Conservation (phyloP, 1,140 invertebrate species). For the Episyrphus balteatus region DNA sequence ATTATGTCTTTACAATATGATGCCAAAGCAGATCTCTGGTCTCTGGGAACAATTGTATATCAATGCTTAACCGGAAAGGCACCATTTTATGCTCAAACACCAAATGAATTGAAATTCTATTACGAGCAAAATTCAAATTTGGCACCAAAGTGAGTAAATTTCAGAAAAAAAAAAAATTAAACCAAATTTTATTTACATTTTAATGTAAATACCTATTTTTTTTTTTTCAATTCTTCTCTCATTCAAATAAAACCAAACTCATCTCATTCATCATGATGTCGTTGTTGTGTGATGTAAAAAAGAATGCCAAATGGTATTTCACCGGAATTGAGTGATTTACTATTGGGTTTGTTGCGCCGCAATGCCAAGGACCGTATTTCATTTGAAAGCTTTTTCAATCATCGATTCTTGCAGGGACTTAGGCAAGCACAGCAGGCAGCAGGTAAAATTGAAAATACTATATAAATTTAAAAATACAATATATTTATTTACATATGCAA, state of each 20-base stretch:
- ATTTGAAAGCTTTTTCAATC: conserved; percentile 90
- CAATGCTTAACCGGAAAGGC: conserved; percentile 98
- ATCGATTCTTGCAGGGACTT: conserved; percentile 69
- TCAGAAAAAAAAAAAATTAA: neutral
- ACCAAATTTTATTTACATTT: neutral
- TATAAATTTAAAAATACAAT: neutral
- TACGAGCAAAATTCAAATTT: conserved; percentile 96
- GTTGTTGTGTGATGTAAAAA: conserved; percentile 4
- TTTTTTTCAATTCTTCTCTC: neutral
- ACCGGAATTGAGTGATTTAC: conserved; percentile 72
- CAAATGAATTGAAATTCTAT: conserved; percentile 93
- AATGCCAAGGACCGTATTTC: conserved; percentile 92
- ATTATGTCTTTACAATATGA: conserved; percentile 99
- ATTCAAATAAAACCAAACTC: too few relatives aligned
- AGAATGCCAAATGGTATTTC: conserved; percentile 92
- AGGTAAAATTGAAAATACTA: conserved; percentile 12
- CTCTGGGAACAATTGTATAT: conserved; percentile 96
- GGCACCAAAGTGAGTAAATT: conserved; percentile 71
- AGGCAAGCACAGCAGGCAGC: conserved; percentile 40
- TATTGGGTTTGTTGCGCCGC: conserved; percentile 77
- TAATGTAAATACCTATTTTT: too few relatives aligned
- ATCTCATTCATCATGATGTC: neutral
- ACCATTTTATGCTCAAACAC: conserved; percentile 95
- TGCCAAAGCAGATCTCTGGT: conserved; percentile 98
- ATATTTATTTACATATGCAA: neutral